Evolutionary conservation across 1,140 invertebrate species (phyloP).

Genomic region (Megalopta genalis): DNA sequence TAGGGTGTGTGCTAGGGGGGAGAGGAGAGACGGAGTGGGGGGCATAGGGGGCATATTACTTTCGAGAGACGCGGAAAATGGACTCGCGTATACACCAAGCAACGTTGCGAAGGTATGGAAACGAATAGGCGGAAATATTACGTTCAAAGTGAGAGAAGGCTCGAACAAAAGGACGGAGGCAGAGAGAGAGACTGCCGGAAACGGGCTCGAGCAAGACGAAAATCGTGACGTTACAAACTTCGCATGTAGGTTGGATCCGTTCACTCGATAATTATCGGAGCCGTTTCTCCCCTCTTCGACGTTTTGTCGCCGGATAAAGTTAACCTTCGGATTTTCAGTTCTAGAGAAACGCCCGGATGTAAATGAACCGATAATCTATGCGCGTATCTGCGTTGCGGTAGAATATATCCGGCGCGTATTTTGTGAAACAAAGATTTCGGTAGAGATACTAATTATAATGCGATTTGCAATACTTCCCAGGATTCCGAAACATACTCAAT

Average conservation of each 20-base stretch:
- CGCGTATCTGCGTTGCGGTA: too few relatives aligned
- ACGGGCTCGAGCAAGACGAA: conserved; percentile 36
- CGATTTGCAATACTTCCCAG: too few relatives aligned
- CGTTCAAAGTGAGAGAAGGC: conserved; percentile 29
- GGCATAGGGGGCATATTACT: conserved; percentile 48
- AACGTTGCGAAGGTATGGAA: conserved; percentile 46
- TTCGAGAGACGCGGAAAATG: conserved; percentile 59
- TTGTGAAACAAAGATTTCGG: too few relatives aligned
- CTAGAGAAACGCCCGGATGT: neutral
- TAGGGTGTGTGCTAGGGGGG: conserved; percentile 34
- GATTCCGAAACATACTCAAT: too few relatives aligned
- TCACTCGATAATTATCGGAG: conserved; percentile 6
- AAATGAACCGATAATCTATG: neutral
- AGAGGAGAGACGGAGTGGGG: neutral
- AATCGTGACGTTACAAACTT: conserved; percentile 53
- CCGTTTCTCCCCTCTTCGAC: neutral
- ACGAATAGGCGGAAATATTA: conserved; percentile 66
- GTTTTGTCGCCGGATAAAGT: neutral
- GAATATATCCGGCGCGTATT: too few relatives aligned
- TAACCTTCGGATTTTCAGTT: neutral
- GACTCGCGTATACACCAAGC: conserved; percentile 22
- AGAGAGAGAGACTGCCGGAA: conserved; percentile 10
- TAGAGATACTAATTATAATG: too few relatives aligned
- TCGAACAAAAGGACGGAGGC: conserved; percentile 2
- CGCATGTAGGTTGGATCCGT: conserved; percentile 32